A percentile compares a stretch with the other conserved stretches of the same genome.
Conservation (phyloP, 1,140 invertebrate genomes). For the Halotydeus destructor region DNA sequence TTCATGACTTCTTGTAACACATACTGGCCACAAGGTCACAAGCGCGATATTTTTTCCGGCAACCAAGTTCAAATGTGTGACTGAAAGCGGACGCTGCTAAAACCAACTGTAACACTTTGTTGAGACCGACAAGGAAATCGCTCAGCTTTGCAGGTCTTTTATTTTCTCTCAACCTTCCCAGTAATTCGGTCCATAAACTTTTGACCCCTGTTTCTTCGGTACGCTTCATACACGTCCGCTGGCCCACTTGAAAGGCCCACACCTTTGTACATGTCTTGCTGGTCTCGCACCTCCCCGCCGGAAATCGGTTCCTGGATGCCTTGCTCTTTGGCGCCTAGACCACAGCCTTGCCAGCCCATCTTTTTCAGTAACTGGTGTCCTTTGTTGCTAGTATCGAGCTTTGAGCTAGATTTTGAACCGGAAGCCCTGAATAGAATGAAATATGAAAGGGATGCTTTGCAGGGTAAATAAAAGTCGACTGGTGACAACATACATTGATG, state of each 20-base stretch:
- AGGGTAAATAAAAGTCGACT: constrained; percentile 43
- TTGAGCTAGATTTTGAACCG: constrained; percentile 23
- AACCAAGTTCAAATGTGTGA: too few relatives aligned
- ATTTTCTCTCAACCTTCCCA: too few relatives aligned
- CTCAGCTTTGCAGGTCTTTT: too few relatives aligned
- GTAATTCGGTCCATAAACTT: constrained; percentile 86
- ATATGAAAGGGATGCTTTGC: constrained; percentile 2
- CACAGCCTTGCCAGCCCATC: constrained; percentile 79
- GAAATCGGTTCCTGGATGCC: constrained; percentile 84
- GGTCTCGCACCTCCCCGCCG: constrained; percentile 71
- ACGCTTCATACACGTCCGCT: constrained; percentile 88
- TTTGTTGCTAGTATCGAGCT: constrained; percentile 65
- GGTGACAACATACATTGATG: constrained; percentile 53
- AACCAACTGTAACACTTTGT: too few relatives aligned
- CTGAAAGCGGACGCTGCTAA: too few relatives aligned
- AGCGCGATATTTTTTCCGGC: too few relatives aligned
- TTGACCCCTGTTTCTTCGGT: constrained; percentile 84
- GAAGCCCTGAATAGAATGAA: constrained; percentile 22
- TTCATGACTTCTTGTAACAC: too few relatives aligned
- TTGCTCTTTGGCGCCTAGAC: constrained; percentile 72
- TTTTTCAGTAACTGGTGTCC: constrained; percentile 84
- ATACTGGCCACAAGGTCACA: too few relatives aligned
- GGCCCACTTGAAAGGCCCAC: constrained; percentile 47
- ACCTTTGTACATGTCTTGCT: constrained; percentile 68
- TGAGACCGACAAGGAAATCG: too few relatives aligned